A percentile compares a stretch with the other conserved stretches of the same genome.
Evolutionary conservation across 2,113 vertebrate genomes (phyloP).

Genomic region (Nycticebus coucang): DNA sequence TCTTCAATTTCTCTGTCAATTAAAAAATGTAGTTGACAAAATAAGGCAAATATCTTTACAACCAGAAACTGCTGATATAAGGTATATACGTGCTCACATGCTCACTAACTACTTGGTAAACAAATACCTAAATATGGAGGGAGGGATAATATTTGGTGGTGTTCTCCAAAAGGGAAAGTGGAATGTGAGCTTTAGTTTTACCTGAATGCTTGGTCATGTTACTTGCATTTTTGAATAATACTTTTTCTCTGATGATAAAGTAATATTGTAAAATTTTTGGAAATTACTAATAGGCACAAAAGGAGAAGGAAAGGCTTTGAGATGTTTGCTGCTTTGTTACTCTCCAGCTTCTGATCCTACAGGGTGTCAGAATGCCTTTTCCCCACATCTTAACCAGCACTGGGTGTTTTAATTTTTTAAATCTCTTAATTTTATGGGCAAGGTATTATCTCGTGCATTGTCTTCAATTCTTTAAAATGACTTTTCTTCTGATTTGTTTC

Average conservation of each 20-base stretch:
- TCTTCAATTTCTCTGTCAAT: not conserved
- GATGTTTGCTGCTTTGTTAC: not conserved
- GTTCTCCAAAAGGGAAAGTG: not conserved
- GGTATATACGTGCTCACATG: not conserved
- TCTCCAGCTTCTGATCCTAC: not conserved
- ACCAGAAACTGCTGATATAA: not conserved
- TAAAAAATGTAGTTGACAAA: conserved; percentile 6
- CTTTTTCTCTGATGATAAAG: not conserved
- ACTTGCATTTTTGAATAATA: not conserved
- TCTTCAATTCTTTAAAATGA: conserved; percentile 12
- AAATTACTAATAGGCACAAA: not conserved
- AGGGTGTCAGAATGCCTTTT: not conserved
- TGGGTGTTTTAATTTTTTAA: not conserved
- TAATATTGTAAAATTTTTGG: not conserved
- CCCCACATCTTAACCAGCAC: not conserved
- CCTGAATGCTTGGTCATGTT: not conserved
- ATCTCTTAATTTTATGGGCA: conserved; percentile 15
- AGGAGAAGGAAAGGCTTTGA: not conserved
- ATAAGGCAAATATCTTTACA: not conserved
- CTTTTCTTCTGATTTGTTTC: conserved; percentile 9
- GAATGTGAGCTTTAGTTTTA: not conserved
- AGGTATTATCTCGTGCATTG: not conserved
- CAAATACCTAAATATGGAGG: not conserved
- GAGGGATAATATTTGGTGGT: not conserved
- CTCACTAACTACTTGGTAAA: not conserved